Evolutionary conservation across 30 jellyfish, hydroid and myxozoan species (phyloP).

Genomic region (Hydractinia echinata): DNA sequence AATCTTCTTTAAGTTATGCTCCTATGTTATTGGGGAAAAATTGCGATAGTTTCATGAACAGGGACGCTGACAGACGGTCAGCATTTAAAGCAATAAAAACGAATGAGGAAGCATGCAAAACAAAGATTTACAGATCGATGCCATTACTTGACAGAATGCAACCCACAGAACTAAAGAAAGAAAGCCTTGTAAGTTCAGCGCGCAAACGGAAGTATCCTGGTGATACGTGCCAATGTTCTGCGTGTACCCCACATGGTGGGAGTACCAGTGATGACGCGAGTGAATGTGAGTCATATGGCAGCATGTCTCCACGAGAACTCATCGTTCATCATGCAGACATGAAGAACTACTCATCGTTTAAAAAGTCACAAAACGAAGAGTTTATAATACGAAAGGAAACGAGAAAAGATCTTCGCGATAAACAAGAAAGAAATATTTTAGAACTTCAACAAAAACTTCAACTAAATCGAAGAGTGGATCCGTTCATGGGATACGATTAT

Average conservation of each 20-base stretch:
- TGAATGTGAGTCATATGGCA: not conserved
- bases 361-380: constrained; percentile 3
- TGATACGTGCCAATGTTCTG: not conserved
- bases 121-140: not conserved
- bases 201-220: not conserved
- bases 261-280: not conserved
- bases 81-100: not conserved
- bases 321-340: not conserved
- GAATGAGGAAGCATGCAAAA: not conserved
- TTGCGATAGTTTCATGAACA: not conserved
- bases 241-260: not conserved
- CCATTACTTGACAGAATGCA: not conserved
- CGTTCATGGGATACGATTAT: constrained; percentile 17
- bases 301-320: constrained; percentile 14
- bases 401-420: not conserved
- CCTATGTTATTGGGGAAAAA: not conserved
- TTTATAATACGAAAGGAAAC: constrained; percentile 4
- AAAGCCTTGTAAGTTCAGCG: not conserved
- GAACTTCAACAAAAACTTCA: constrained; percentile 2
- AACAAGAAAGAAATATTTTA: not conserved
- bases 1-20: not conserved
- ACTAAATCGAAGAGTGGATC: constrained; percentile 1
- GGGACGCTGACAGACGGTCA: constrained; percentile 1
- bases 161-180: not conserved
- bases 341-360: not conserved